Conservation (phyloP, 30 jellyfish, hydroid and myxozoan genomes). For the Hydractinia echinata region DNA sequence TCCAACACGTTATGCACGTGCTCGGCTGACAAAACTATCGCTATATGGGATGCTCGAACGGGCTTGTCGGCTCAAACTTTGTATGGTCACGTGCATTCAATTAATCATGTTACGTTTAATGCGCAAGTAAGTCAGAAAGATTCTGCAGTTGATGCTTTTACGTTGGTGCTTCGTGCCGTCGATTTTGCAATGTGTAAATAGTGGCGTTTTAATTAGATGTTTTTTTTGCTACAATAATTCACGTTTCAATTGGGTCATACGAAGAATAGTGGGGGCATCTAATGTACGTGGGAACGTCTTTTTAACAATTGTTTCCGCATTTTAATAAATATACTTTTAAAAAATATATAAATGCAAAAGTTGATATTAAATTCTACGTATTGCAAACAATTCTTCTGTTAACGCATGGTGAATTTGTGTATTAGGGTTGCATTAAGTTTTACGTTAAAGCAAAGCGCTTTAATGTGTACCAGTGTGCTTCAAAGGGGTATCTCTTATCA, state of each 20-base stretch:
- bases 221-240: too few relatives aligned
- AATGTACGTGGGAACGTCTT: too few relatives aligned
- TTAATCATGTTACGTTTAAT: conserved; percentile 68
- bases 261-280: too few relatives aligned
- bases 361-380: too few relatives aligned
- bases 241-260: too few relatives aligned
- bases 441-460: not conserved
- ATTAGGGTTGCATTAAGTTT: not conserved
- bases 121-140: conserved; percentile 51
- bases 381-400: too few relatives aligned
- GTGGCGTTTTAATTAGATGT: too few relatives aligned
- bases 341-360: too few relatives aligned
- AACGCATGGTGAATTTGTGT: too few relatives aligned
- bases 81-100: conserved; percentile 82
- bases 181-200: not conserved
- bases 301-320: too few relatives aligned
- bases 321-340: too few relatives aligned
- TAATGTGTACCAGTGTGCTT: not conserved
- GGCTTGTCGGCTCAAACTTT: conserved; percentile 87
- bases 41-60: conserved; percentile 96
- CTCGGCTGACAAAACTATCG: conserved; percentile 89
- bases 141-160: not conserved
- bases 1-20: conserved; percentile 89
- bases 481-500: not conserved
- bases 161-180: not conserved